Evolutionary conservation across 2,797 vertebrate genomes (phyloP), one percentile per base, ranked within the genome.

Genomic region (Pangasius mekongensis): DNA sequence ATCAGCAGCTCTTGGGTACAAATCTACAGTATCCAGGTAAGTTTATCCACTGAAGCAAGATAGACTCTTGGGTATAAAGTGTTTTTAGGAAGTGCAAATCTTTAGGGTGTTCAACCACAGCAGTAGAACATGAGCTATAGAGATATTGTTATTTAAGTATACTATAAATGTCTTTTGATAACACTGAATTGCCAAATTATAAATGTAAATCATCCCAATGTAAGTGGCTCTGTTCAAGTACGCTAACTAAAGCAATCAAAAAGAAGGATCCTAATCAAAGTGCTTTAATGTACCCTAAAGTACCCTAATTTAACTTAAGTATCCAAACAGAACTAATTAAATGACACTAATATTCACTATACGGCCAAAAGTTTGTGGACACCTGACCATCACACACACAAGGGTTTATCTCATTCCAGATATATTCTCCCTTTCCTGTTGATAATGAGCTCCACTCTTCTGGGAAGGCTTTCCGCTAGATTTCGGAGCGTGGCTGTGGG

Each of bases 1-100:
- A 62, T 82, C 80, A 62, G 56, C 78, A 60, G 56, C 78, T 81
- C 54, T 39, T 43, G 27, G 11, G 56, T 39, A 27, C 56, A 80
- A 80, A 56, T 58, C 77, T 13, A 80, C 8, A 60, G 22, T 7
- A 39, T 82, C 56, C 33, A 39, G 33, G 33, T 39, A 10, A 62
- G 78, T 62, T 43, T 62, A 62, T 14, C 56, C 9, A 62, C 54
- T 27, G 56, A 62, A 60, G 18, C 33, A 60, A 43, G 36, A n/a
- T 16, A 27, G 30, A 43, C 22, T 7, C 22, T 81, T 3, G 54
- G 20, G 20, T 9, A 36, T 81, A 11, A 36, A 49, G 24, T 6
- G 27, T 52, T 52, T 52, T 77, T n/a, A 52, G 47, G 47, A 30
- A 39, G 3, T 39, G 56, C 5, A 27, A 14, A 39, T 27, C 10